Conservation (phyloP, 37 sponge, comb jelly and placozoan species). For the Beroe forskalii region DNA sequence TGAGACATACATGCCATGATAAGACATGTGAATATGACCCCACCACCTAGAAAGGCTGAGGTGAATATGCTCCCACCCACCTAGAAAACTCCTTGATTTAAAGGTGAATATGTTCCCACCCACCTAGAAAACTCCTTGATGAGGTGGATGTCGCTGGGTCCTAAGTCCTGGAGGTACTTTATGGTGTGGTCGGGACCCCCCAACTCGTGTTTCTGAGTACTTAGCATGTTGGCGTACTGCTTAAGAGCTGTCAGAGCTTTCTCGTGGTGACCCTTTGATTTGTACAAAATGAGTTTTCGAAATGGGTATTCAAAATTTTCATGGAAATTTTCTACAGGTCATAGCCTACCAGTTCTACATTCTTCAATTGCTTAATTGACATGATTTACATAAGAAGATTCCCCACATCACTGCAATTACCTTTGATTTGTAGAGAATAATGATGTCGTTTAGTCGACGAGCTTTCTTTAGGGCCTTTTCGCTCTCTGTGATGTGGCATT, state of each 20-base stretch:
- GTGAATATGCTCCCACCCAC: no score
- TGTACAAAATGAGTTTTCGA: no score
- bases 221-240: constrained; percentile 54
- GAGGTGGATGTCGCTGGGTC: constrained; percentile 14
- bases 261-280: constrained; percentile 51
- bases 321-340: no score
- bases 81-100: constrained; percentile 56
- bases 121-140: constrained; percentile 54
- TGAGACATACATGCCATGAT: no score
- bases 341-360: no score
- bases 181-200: constrained; percentile 57
- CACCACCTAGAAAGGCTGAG: no score
- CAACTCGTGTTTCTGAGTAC: constrained; percentile 58
- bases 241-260: constrained; percentile 32
- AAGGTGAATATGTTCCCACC: no score
- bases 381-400: no score
- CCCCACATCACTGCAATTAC: no score
- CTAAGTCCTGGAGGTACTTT: constrained; percentile 24
- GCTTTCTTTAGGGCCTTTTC: neutral
- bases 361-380: no score
- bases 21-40: no score
- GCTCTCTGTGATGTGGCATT: constrained; percentile 12
- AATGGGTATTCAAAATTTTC: neutral
- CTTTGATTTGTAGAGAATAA: constrained; percentile 53
- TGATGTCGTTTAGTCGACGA: constrained; percentile 29